phyloP scores from a whole-genome alignment of 2,888 invertebrate species.

The Melinaea menophilus region DNA sequence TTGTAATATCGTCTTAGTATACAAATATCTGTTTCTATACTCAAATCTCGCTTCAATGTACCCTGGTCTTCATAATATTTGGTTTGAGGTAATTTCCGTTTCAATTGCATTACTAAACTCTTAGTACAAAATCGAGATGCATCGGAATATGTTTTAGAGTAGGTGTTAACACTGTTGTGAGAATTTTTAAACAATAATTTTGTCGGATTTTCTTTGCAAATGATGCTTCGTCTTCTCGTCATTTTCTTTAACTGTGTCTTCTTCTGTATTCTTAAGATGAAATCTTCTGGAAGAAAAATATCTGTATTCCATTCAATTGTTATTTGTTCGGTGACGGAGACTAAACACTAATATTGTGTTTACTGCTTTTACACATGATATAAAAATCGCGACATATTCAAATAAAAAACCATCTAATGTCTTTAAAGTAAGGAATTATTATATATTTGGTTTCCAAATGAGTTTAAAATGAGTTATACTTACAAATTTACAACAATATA shows the following conservation, averaged over 20 bases:
- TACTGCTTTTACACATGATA: not conserved
- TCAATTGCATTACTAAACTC: conserved; percentile 43
- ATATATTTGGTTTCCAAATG: not conserved
- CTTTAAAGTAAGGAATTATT: no score
- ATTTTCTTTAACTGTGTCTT: conserved; percentile 22
- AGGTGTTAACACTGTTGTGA: conserved; percentile 41
- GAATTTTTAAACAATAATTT: conserved; percentile 57
- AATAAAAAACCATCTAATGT: no score
- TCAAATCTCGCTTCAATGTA: conserved; percentile 55
- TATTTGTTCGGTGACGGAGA: not conserved
- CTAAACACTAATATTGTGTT: not conserved
- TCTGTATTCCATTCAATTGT: conserved; percentile 39
- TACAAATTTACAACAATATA: not conserved
- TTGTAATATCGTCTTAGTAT: conserved; percentile 52
- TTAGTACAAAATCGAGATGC: conserved; percentile 44
- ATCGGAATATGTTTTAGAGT: conserved; percentile 51
- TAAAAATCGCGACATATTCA: no score
- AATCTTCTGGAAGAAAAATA: conserved; percentile 65
- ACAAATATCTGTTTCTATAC: conserved; percentile 63
- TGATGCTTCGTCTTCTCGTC: conserved; percentile 49
- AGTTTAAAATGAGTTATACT: not conserved
- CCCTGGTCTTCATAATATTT: conserved; percentile 41
- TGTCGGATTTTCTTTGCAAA: conserved; percentile 37
- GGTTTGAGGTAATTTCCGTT: conserved; percentile 42
- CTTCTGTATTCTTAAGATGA: conserved; percentile 17